Base-by-base conservation (phyloP, 2,888 invertebrate species). In the Diogma glabrata region DNA sequence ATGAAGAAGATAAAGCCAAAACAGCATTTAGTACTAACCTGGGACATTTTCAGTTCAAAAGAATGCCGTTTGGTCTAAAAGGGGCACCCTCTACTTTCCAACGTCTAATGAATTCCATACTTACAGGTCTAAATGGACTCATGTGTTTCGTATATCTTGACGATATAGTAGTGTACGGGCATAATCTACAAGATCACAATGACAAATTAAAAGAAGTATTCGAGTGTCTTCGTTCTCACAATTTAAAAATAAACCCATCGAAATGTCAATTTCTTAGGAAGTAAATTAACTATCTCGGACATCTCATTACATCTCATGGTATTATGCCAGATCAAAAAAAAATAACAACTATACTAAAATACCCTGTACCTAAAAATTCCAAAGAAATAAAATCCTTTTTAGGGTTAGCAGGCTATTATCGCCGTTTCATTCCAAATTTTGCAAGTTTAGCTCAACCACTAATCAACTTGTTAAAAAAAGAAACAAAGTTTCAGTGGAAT, bases 191-290 rank as follows among this genome's bases (percentile, higher is more conserved):
- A 20, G 45, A 46, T 7, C 45, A 46, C 23, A 46, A 24, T 14
- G 14, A 23, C 4, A 23, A 24, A 46, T 24, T 24, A 6, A 16
- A 12, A 12, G 45, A 46, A 22, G 45, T 46, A 8, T 24, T 46
- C 14, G 17, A n/a, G 4, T 46, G 43, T 43, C 20, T 50, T 6
- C 14, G 26, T 23, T 3, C 10, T 17, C 19, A 50, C 20, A 40
- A 50, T 9, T 19, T 38, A n/a, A 38, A 38, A 38, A 19, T 60
- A 4, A 57, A 61, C 12, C 56, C 57, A 0, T 55, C 57, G 8
- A 61, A 63, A 51, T 61, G 60, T 40, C 52, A 58, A 24, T 62
- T 61, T 33, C 47, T 58, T 1, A 40, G 50, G 6, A 40, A 46
- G 22, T 58, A 59, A 56, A 54, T 58, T 2, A 20, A 22, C 43